Base-by-base conservation (phyloP, 1,140 invertebrate species). In the Chironomus striatipennis region DNA sequence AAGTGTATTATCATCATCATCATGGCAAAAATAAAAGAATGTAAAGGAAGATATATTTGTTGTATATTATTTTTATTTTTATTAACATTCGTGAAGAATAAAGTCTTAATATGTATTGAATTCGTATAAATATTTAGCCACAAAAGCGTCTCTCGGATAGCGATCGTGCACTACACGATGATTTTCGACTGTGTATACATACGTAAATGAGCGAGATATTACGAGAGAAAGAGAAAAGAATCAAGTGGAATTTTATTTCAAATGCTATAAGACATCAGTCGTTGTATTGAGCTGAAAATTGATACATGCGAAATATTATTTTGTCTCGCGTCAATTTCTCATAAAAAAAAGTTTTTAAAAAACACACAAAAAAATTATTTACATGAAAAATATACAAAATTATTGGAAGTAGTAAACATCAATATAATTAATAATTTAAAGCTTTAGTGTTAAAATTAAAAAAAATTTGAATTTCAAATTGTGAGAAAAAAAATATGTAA, bases 191-290 rank as follows among this genome's bases (percentile, higher is more conserved):
- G 24, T 5, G n/a, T 34, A 34, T 34, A 34, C 24, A 34, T 34
- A 34, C 24, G 5, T 34, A 34, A 34, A 34, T 34, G 24, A 34
- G 24, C 24, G 24, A 34, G 24, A 1, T 34, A 34, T 34, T 34
- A 34, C 47, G 47, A 57, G 47, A 57, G 47, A 57, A 57, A 57
- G 47, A 57, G 47, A 12, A 57, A 57, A 57, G n/a, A 57, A 57
- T 57, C 47, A 57, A 57, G 47, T 57, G 47, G 47, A 57, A 57
- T 12, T 57, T 57, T n/a, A 57, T 57, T 57, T 57, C 47, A 57
- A 57, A 57, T 57, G 47, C 1, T 57, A 34, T 34, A 57, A 57
- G 47, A 57, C 47, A 57, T n/a, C 65, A 70, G 65, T 70, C 65
- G 65, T 21, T 70, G 9, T 70, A 70, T 70, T 18, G 65, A 70